A percentile compares a stretch with the other conserved stretches of the same genome.
phyloP scores from a whole-genome alignment of 2,888 invertebrate genomes.

The Mechanitis messenoides region DNA sequence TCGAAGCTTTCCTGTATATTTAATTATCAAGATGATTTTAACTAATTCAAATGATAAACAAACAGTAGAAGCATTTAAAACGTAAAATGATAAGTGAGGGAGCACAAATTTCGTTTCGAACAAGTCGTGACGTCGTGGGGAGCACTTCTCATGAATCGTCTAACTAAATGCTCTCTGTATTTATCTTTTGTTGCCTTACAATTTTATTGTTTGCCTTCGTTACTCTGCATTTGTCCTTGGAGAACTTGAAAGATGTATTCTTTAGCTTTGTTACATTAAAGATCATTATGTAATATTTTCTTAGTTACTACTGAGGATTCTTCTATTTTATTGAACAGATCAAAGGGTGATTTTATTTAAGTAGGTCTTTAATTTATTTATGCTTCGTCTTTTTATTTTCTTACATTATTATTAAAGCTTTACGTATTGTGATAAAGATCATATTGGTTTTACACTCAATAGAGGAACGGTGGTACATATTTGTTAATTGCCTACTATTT shows the following conservation, averaged over 20 bases:
- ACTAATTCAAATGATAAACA: constrained; percentile 1
- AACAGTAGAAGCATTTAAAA: background rate
- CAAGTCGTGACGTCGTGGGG: constrained; percentile 28
- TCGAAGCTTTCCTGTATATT: background rate
- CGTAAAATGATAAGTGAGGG: constrained; percentile 22
- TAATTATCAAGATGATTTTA: background rate
- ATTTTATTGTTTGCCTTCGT: constrained; percentile 56
- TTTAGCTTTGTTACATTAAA: constrained; percentile 46
- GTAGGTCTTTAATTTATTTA: constrained; percentile 18
- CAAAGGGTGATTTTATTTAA: constrained; percentile 16
- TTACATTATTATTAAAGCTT: background rate
- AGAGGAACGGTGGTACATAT: too few relatives aligned
- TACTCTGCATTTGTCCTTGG: constrained; percentile 38
- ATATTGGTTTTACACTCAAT: too few relatives aligned
- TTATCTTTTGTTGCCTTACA: constrained; percentile 53
- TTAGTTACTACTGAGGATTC: constrained; percentile 16
- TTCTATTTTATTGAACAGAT: constrained; percentile 21
- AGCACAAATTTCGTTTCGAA: constrained; percentile 20
- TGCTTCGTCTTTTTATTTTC: background rate
- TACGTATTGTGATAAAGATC: background rate
- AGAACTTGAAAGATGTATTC: constrained; percentile 19
- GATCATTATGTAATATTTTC: constrained; percentile 43
- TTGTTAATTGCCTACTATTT: background rate
- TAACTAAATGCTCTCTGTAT: constrained; percentile 43
- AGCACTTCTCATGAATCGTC: constrained; percentile 34